A percentile compares a stretch with the other conserved stretches of the same genome.
Evolutionary conservation across 2,797 vertebrate genomes (phyloP).

Genomic region (Labeo calbasu): DNA sequence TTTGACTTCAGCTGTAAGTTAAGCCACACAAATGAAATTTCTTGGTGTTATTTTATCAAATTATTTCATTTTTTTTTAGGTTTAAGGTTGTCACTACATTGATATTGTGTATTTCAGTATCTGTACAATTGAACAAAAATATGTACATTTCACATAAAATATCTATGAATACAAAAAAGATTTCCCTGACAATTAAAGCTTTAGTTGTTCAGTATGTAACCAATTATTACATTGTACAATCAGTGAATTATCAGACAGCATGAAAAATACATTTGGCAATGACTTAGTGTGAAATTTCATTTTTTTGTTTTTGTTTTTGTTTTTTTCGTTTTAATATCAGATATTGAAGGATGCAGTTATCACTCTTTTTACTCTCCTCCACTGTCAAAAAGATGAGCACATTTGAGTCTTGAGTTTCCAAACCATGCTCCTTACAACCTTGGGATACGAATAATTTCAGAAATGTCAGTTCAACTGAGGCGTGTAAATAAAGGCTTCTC

Average conservation of each 20-base stretch:
- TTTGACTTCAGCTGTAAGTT: no score
- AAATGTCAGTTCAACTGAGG: conserved; percentile 70
- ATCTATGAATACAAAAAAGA: neutral
- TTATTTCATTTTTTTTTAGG: no score
- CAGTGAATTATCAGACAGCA: neutral
- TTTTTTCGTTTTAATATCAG: neutral
- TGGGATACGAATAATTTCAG: conserved; percentile 61
- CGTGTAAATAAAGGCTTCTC: conserved; percentile 74
- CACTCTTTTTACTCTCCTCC: neutral
- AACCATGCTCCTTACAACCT: conserved; percentile 54
- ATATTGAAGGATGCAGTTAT: neutral
- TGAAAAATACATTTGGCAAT: neutral
- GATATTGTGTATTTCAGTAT: neutral
- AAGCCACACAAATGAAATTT: no score
- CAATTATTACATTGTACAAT: neutral
- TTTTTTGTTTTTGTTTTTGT: no score
- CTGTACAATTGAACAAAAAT: neutral
- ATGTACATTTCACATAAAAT: neutral
- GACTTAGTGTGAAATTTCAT: neutral
- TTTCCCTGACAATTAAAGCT: neutral
- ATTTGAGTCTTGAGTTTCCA: conserved; percentile 29
- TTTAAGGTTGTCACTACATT: neutral
- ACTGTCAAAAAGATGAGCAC: neutral
- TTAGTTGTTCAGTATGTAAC: neutral
- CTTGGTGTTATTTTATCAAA: no score